A percentile compares a stretch with the other conserved stretches of the same genome.
Evolutionary conservation across 64 coral and sea anemone genomes (phyloP).

Genomic region (Dendronephthya gigantea): DNA sequence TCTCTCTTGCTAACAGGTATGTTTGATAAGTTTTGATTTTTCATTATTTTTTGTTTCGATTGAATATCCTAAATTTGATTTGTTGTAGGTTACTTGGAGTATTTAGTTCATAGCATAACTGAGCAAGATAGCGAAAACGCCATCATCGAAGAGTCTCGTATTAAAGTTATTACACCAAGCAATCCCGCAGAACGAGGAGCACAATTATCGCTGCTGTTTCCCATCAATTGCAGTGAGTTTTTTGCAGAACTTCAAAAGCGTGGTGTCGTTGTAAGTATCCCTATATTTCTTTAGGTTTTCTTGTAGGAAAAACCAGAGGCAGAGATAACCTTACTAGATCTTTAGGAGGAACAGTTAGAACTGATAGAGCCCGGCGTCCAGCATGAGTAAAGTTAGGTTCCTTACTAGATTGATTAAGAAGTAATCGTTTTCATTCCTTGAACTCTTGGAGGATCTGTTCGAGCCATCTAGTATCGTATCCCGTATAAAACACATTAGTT

Average conservation of each 20-base stretch:
- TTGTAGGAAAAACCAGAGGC: no score
- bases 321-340: no score
- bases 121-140: background rate
- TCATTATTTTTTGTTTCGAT: no score
- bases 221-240: slow-evolving; percentile 33
- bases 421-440: no score
- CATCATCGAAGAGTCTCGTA: background rate
- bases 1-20: background rate
- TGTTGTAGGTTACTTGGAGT: slow-evolving; percentile 9
- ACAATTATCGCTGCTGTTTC: slow-evolving; percentile 63
- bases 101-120: background rate
- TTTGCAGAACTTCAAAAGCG: slow-evolving; percentile 56
- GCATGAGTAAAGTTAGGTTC: no score
- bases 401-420: no score
- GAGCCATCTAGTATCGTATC: no score
- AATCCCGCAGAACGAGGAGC: slow-evolving; percentile 71
- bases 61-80: background rate
- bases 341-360: no score
- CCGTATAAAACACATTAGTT: no score
- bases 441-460: no score
- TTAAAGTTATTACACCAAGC: slow-evolving; percentile 60
- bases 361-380: no score
- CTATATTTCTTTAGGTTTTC: background rate
- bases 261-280: slow-evolving; percentile 77
- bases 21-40: background rate